Evolutionary conservation across 2,888 invertebrate genomes (phyloP).

Genomic region (Entomobrya multifasciata): DNA sequence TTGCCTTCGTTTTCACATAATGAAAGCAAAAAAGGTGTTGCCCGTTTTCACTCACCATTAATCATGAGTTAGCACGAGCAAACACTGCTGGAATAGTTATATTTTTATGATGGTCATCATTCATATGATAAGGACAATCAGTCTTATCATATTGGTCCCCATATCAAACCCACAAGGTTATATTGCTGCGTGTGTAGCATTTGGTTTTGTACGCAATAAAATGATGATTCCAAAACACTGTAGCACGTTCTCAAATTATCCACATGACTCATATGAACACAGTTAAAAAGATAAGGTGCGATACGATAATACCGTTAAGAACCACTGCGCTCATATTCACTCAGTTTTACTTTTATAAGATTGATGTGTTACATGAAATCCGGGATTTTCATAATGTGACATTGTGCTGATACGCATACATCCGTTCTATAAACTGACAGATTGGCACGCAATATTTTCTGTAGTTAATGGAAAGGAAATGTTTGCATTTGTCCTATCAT

Average conservation of each 20-base stretch:
- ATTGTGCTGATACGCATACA: background rate
- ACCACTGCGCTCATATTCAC: too few relatives aligned
- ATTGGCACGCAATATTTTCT: slow-evolving; percentile 17
- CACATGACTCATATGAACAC: background rate
- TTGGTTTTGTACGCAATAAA: background rate
- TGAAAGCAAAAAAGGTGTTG: background rate
- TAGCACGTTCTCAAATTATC: background rate
- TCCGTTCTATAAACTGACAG: background rate
- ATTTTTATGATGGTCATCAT: background rate
- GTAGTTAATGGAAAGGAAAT: background rate
- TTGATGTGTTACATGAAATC: too few relatives aligned
- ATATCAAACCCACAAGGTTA: too few relatives aligned
- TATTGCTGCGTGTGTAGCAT: too few relatives aligned
- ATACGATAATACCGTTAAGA: too few relatives aligned
- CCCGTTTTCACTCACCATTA: background rate
- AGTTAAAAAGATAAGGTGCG: too few relatives aligned
- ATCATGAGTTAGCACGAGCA: background rate
- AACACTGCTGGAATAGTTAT: background rate
- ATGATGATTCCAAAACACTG: background rate
- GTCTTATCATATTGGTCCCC: slow-evolving; percentile 21
- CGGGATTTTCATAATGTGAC: background rate
- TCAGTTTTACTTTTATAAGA: too few relatives aligned
- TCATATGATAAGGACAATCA: background rate
- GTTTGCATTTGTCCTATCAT: slow-evolving; percentile 1
- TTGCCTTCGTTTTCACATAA: background rate